Conservation (phyloP, 2,888 invertebrate genomes). For the Cryptus armator region DNA sequence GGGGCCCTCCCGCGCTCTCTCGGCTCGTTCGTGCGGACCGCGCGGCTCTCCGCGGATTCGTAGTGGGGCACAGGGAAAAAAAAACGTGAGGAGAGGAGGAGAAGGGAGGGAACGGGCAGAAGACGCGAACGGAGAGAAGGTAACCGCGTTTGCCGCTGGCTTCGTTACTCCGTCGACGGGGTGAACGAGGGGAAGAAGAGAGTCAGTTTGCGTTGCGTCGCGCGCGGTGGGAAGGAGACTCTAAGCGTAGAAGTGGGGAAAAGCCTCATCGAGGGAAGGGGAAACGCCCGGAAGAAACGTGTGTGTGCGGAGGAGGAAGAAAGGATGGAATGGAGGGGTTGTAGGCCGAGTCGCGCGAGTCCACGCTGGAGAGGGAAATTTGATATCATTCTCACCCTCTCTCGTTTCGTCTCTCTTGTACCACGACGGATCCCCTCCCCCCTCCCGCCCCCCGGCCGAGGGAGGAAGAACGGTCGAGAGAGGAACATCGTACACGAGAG, state of each 20-base stretch:
- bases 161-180: conserved; percentile 10
- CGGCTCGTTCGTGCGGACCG: conserved; percentile 47
- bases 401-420: conserved; percentile 19
- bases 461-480: conserved; percentile 40
- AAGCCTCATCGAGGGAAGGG: conserved; percentile 62
- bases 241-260: conserved; percentile 24
- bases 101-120: conserved; percentile 52
- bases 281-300: conserved; percentile 65
- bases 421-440: background rate
- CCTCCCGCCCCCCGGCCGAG: conserved; percentile 45
- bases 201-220: conserved; percentile 63
- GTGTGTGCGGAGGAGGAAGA: conserved; percentile 58
- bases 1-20: conserved; percentile 70
- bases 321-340: conserved; percentile 60
- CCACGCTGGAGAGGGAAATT: conserved; percentile 50
- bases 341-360: conserved; percentile 53
- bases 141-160: conserved; percentile 32
- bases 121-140: conserved; percentile 67
- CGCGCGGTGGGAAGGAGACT: conserved; percentile 23
- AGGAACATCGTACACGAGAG: conserved; percentile 46
- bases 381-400: conserved; percentile 65
- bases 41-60: conserved; percentile 56
- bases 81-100: conserved; percentile 42
- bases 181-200: conserved; percentile 51
- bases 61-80: conserved; percentile 14